Percentiles rank a stretch among this genome's conserved stretches.
Conservation (phyloP, 2,888 invertebrate species). For the Amorpha juglandis region DNA sequence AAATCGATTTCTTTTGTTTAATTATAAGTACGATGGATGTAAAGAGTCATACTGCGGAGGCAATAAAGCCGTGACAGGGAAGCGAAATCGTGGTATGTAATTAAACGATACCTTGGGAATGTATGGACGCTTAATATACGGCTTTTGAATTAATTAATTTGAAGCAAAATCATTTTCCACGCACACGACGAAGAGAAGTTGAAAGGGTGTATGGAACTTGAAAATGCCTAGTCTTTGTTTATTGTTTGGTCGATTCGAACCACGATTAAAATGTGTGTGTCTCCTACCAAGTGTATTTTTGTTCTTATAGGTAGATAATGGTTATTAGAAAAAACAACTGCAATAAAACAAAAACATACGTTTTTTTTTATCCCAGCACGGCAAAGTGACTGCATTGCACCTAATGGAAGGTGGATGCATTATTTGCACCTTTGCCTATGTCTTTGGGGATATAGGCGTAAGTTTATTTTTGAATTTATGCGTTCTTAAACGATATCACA, state of each 20-base stretch:
- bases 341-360: no score
- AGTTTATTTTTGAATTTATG: no score
- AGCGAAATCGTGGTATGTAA: slow-evolving; percentile 4
- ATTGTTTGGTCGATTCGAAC: background rate
- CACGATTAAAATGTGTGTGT: background rate
- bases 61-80: background rate
- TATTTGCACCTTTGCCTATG: no score
- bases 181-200: background rate
- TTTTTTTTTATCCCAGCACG: no score
- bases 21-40: background rate
- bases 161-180: slow-evolving; percentile 9
- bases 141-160: slow-evolving; percentile 18
- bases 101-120: slow-evolving; percentile 28
- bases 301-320: no score
- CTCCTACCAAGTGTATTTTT: no score
- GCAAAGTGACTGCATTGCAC: no score
- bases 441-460: no score
- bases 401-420: no score
- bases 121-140: slow-evolving; percentile 27
- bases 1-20: no score
- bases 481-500: no score
- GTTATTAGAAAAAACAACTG: no score
- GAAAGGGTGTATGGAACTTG: background rate
- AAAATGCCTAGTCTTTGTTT: background rate
- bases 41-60: background rate